These are phyloP conservation scores for Actenoides hombroni DNA, from an alignment of 2,113 vertebrate species.

Conservation along the genomic window DNA sequence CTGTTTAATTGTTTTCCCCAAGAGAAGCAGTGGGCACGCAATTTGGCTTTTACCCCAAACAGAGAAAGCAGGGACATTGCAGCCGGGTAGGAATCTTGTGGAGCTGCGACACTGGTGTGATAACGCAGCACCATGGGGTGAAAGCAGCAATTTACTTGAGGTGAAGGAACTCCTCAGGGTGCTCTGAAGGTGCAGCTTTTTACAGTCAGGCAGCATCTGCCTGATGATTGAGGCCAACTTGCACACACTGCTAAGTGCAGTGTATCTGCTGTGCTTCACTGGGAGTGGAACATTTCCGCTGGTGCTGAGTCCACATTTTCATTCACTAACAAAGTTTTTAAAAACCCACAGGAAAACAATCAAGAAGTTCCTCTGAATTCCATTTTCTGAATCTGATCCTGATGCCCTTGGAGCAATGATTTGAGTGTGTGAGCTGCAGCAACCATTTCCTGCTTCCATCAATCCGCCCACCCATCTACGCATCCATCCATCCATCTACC, in stretches of 20 bases:
- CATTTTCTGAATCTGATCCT: background rate
- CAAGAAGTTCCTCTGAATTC: background rate
- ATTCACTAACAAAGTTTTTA: background rate
- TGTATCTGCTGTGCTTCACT: background rate
- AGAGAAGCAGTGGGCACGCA: background rate
- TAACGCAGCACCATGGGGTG: background rate
- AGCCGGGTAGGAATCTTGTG: background rate
- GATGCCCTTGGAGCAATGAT: background rate
- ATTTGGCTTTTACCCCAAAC: background rate
- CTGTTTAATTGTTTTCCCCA: background rate
- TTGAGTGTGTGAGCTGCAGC: accelerated
- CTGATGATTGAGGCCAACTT: background rate
- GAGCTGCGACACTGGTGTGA: background rate
- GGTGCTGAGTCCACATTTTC: background rate
- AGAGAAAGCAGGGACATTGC: background rate
- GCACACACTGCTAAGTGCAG: accelerated
- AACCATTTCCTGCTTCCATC: background rate
- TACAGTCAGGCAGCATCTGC: too few relatives aligned
- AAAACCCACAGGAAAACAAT: accelerated
- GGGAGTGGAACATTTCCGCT: background rate
- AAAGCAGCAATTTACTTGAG: background rate
- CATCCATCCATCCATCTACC: background rate
- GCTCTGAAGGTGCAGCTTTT: background rate
- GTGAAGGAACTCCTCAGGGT: accelerated
- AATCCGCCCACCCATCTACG: background rate